These are phyloP conservation scores for Polypterus senegalus DNA, from an alignment of 2,113 vertebrate species.

Conservation along the genomic window DNA sequence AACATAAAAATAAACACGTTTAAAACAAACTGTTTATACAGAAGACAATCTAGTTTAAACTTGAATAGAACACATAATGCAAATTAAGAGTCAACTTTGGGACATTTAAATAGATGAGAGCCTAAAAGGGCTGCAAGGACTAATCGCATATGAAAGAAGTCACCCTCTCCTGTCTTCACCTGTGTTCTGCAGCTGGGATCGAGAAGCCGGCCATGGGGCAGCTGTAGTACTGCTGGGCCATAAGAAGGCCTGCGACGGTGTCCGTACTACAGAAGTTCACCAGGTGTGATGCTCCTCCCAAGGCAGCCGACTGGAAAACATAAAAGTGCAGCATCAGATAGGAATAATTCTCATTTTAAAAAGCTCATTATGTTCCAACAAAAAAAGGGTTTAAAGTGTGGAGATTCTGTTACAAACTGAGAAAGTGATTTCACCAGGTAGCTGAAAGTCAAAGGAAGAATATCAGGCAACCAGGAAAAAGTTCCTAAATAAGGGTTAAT, in stretches of 20 bases:
- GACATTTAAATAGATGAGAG: too few species aligned
- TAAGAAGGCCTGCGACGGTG: constrained; percentile 49
- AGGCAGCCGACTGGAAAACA: constrained; percentile 43
- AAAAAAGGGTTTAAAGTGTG: background rate
- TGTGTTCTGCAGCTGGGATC: constrained; percentile 58
- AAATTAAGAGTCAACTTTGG: too few species aligned
- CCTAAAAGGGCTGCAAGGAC: too few species aligned
- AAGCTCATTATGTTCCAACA: background rate
- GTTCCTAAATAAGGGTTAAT: too few species aligned
- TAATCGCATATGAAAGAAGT: too few species aligned
- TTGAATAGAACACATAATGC: too few species aligned
- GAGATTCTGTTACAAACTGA: background rate
- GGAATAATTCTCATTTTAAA: background rate
- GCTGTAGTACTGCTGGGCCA: constrained; percentile 48
- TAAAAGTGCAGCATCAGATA: background rate
- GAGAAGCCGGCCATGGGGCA: constrained; percentile 58
- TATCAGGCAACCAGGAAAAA: too few species aligned
- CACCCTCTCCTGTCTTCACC: constrained; percentile 24
- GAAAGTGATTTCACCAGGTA: background rate
- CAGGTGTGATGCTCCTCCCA: constrained; percentile 55
- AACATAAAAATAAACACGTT: too few species aligned
- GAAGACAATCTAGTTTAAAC: too few species aligned
- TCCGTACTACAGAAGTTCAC: constrained; percentile 58
- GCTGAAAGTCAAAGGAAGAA: too few species aligned
- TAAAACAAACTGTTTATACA: too few species aligned